A percentile compares a stretch with the other conserved stretches of the same genome.
phyloP scores from a whole-genome alignment of 2,888 invertebrate species.

The Drosophila acutilabella region DNA sequence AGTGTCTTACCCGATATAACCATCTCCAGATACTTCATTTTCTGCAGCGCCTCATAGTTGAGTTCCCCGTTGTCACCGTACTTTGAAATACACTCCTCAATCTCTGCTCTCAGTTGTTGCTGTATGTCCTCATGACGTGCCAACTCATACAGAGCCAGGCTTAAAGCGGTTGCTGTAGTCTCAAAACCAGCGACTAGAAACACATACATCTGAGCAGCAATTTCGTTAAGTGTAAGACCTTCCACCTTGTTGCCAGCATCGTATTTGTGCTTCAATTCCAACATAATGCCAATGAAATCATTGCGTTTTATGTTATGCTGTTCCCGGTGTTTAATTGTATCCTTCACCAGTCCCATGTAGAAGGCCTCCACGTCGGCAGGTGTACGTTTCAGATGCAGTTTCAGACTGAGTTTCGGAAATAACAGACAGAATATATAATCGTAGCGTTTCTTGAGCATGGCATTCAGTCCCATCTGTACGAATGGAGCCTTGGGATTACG shows the following conservation, averaged over 20 bases:
- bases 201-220: constrained; percentile 81
- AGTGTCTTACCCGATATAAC: constrained; percentile 84
- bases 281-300: constrained; percentile 86
- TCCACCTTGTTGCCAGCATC: constrained; percentile 72
- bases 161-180: constrained; percentile 88
- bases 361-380: constrained; percentile 83
- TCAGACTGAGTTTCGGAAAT: constrained; percentile 68
- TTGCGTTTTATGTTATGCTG: constrained; percentile 85
- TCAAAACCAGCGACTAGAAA: constrained; percentile 87
- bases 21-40: constrained; percentile 85
- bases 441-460: constrained; percentile 53
- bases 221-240: constrained; percentile 75
- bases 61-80: constrained; percentile 76
- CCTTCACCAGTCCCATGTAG: constrained; percentile 82
- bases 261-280: constrained; percentile 63
- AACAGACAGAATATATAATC: constrained; percentile 51
- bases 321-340: constrained; percentile 64
- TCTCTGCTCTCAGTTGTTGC: constrained; percentile 84
- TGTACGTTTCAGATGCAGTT: constrained; percentile 59
- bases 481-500: constrained; percentile 84
- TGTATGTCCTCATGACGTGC: constrained; percentile 66
- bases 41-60: constrained; percentile 80
- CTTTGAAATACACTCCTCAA: constrained; percentile 70
- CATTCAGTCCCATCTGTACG: constrained; percentile 72
- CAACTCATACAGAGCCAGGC: constrained; percentile 84